phyloP scores from a whole-genome alignment of 2,888 invertebrate species.

The Coelopa pilipes region DNA sequence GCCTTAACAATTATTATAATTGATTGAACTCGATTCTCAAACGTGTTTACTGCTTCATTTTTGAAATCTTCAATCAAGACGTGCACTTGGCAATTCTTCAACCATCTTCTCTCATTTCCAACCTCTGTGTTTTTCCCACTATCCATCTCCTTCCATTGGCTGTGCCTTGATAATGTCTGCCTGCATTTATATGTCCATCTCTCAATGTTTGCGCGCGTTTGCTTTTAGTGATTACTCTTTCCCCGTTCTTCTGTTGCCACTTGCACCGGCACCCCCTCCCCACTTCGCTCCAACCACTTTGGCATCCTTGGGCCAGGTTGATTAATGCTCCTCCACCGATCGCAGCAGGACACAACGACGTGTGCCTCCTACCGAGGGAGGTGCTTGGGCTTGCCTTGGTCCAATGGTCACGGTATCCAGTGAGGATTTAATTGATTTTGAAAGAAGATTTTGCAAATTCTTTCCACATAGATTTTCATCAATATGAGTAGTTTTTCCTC shows the following conservation, averaged over 20 bases:
- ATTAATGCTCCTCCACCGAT: neutral
- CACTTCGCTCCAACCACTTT: neutral
- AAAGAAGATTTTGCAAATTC: conserved; percentile 8
- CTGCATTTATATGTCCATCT: neutral
- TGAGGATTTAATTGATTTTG: conserved; percentile 7
- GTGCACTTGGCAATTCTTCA: too few relatives aligned
- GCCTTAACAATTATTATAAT: conserved; percentile 21
- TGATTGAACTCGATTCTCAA: conserved; percentile 10
- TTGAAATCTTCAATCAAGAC: neutral
- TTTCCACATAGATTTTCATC: too few relatives aligned
- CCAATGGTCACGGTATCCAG: neutral
- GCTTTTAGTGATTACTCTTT: neutral
- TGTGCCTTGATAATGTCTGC: neutral
- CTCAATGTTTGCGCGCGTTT: neutral
- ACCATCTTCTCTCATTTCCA: too few relatives aligned
- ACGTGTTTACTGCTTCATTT: conserved; percentile 2
- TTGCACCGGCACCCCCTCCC: too few relatives aligned
- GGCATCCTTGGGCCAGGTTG: neutral
- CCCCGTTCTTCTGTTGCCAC: neutral
- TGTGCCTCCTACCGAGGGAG: neutral
- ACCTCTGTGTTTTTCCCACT: neutral
- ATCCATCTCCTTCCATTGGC: neutral
- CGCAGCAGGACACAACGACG: neutral
- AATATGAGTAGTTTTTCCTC: too few relatives aligned
- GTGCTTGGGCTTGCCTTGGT: neutral